A percentile compares a stretch with the other conserved stretches of the same genome.
Evolutionary conservation across 2,797 vertebrate species (phyloP).

Genomic region (Simalia tracyae): DNA sequence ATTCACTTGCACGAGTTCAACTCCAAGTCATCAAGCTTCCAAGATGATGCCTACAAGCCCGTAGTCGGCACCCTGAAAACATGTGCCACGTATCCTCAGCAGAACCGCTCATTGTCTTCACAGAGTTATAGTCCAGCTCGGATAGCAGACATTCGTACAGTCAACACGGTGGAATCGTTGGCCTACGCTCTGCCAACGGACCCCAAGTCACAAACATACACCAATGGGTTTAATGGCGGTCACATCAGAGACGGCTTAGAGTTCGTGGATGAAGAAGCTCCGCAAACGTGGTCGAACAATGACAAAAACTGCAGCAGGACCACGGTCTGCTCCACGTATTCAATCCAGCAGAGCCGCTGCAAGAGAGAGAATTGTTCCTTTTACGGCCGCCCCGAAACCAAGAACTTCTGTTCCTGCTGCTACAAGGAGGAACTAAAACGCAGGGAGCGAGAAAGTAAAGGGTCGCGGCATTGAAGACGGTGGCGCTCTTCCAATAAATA

Average conservation of each 20-base stretch:
- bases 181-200: conserved; percentile 86
- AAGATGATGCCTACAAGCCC: conserved; percentile 87
- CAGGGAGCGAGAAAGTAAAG: conserved; percentile 89
- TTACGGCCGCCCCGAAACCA: conserved; percentile 94
- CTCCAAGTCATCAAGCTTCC: conserved; percentile 87
- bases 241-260: conserved; percentile 90
- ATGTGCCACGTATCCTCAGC: conserved; percentile 97
- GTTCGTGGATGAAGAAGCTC: conserved; percentile 89
- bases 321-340: conserved; percentile 84
- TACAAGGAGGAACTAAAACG: conserved; percentile 96
- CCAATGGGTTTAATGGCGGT: conserved; percentile 86
- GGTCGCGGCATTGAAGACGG: conserved; percentile 85
- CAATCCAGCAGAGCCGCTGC: conserved; percentile 93
- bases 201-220: conserved; percentile 96
- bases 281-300: conserved; percentile 85
- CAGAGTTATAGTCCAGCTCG: conserved; percentile 96
- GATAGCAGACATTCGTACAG: conserved; percentile 85
- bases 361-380: conserved; percentile 97
- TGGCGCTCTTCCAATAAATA: conserved; percentile 51
- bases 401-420: conserved; percentile 98
- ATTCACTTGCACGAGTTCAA: conserved; percentile 93
- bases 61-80: conserved; percentile 90
- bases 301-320: conserved; percentile 87
- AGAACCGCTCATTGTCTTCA: conserved; percentile 95
- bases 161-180: conserved; percentile 86